Evolutionary conservation across 2,888 invertebrate genomes (phyloP).

Genomic region (Thereva unica): DNA sequence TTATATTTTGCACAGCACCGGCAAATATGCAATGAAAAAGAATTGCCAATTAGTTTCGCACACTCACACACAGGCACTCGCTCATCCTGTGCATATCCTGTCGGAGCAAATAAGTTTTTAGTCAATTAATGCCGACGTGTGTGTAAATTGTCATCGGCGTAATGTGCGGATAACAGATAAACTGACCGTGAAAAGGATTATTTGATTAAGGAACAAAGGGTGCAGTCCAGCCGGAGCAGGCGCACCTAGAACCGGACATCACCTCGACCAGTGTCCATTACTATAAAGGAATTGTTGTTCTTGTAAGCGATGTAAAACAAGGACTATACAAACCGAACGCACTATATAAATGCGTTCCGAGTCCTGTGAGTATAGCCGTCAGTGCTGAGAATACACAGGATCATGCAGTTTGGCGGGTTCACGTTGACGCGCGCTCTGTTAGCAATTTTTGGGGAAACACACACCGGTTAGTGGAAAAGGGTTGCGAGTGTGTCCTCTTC

Average conservation of each 20-base stretch:
- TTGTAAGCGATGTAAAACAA: too few relatives aligned
- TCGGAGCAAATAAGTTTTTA: slow-evolving; percentile 16
- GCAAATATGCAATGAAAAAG: neutral
- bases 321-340: too few relatives aligned
- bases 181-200: slow-evolving; percentile 14
- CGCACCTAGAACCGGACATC: neutral
- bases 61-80: slow-evolving; percentile 1
- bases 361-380: too few relatives aligned
- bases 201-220: neutral
- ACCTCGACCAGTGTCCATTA: neutral
- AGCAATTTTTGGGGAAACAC: too few relatives aligned
- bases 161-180: neutral
- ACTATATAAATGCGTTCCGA: too few relatives aligned
- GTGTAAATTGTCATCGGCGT: neutral
- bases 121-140: neutral
- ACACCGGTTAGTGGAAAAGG: too few relatives aligned
- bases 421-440: too few relatives aligned
- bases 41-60: slow-evolving; percentile 8
- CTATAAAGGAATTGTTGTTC: too few relatives aligned
- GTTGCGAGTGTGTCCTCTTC: too few relatives aligned
- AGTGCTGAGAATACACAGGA: too few relatives aligned
- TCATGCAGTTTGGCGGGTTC: too few relatives aligned
- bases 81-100: neutral
- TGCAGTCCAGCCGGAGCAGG: neutral
- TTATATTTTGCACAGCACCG: too few relatives aligned